Percentiles rank a stretch among this genome's conserved stretches.
Evolutionary conservation across 2,888 invertebrate species (phyloP).

Genomic region (Amphiduros pacificus): DNA sequence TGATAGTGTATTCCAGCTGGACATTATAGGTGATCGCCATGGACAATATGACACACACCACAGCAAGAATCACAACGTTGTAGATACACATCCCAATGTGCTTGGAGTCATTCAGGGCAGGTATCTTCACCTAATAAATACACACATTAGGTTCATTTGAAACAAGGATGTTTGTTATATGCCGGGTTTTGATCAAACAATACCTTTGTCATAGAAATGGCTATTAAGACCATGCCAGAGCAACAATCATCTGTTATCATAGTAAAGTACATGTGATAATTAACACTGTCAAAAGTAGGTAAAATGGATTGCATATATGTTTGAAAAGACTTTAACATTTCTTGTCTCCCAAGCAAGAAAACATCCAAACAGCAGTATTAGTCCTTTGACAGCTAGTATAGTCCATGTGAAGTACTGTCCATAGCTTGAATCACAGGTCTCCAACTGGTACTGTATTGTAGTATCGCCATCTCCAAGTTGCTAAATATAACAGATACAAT

Average conservation of each 20-base stretch:
- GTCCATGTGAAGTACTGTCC: conserved; percentile 35
- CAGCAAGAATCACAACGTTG: conserved; percentile 38
- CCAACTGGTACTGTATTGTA: conserved; percentile 11
- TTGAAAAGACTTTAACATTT: no score
- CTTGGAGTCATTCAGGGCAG: conserved; percentile 41
- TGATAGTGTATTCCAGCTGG: conserved; percentile 31
- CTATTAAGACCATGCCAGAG: no score
- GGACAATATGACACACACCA: conserved; percentile 19
- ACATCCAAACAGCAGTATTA: conserved; percentile 39
- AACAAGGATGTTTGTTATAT: no score
- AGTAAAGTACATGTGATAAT: no score
- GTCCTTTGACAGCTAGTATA: conserved; percentile 39
- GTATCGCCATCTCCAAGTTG: conserved; percentile 15
- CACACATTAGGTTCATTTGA: no score
- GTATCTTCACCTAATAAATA: conserved; percentile 13
- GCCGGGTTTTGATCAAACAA: no score
- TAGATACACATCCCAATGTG: conserved; percentile 43
- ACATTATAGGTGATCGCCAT: conserved; percentile 34
- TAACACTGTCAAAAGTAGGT: no score
- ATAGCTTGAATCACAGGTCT: conserved; percentile 13
- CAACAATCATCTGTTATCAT: no score
- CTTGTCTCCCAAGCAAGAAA: conserved; percentile 47
- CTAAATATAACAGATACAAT: no score
- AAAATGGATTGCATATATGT: no score
- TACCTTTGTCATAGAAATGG: no score